These are phyloP conservation scores for Netelia inedita DNA, from an alignment of 2,888 invertebrate genomes.

Conservation along the genomic window DNA sequence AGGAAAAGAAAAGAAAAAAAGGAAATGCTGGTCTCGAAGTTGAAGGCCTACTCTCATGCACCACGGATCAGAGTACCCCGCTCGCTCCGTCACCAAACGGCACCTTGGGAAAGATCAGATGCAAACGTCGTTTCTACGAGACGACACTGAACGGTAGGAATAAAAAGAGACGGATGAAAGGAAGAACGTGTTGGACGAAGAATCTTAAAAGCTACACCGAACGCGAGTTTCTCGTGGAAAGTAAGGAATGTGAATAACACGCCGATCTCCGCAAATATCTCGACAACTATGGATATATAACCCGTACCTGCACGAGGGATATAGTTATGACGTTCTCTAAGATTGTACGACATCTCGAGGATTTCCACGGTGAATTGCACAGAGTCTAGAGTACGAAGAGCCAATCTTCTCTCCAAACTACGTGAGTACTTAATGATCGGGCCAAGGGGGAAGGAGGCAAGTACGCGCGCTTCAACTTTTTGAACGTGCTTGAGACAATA, in stretches of 20 bases:
- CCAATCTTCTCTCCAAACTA: too few relatives aligned
- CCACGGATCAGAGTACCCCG: slow-evolving; percentile 2
- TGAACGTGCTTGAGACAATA: too few relatives aligned
- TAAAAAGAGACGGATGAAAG: background rate
- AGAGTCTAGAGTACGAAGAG: too few relatives aligned
- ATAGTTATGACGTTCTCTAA: background rate
- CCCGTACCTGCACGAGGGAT: background rate
- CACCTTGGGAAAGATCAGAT: slow-evolving; percentile 45
- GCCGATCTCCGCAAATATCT: slow-evolving; percentile 19
- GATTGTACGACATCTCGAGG: background rate
- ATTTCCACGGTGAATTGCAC: background rate
- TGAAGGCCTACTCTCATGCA: background rate
- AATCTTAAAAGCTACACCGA: slow-evolving; percentile 30
- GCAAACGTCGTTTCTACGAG: slow-evolving; percentile 30
- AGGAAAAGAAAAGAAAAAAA: background rate
- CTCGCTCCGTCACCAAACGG: background rate
- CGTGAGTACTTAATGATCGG: too few relatives aligned
- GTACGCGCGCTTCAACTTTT: too few relatives aligned
- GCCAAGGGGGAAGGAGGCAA: too few relatives aligned
- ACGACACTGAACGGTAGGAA: background rate
- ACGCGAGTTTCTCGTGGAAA: slow-evolving; percentile 45
- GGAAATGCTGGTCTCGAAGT: background rate
- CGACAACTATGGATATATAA: background rate
- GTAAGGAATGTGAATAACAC: slow-evolving; percentile 47
- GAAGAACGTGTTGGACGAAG: slow-evolving; percentile 4